A percentile compares a stretch with the other conserved stretches of the same genome.
These are phyloP conservation scores for Hylomyscus alleni DNA, from an alignment of 2,797 vertebrate species.

Conservation along the genomic window DNA sequence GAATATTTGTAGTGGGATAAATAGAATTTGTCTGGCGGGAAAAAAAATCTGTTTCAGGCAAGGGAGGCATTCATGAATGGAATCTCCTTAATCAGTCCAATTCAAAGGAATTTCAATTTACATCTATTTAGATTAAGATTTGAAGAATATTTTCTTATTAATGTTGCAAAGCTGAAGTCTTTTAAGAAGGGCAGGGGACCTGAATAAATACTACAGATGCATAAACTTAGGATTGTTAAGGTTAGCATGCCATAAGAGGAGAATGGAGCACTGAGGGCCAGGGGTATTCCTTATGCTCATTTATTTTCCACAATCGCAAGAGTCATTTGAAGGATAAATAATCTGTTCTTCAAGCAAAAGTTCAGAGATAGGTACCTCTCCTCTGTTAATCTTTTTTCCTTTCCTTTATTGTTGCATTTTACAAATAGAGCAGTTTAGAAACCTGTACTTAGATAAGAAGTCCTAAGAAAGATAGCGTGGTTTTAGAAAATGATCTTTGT, in stretches of 20 bases:
- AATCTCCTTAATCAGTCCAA: slow-evolving; percentile 6
- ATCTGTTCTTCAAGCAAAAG: slow-evolving; percentile 42
- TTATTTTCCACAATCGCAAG: slow-evolving; percentile 65
- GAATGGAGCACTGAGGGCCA: slow-evolving; percentile 48
- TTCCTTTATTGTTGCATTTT: background rate
- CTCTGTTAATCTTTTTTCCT: background rate
- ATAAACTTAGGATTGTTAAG: slow-evolving; percentile 67
- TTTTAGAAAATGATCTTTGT: slow-evolving; percentile 29
- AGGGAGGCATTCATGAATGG: background rate
- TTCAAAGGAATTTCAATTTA: slow-evolving; percentile 43
- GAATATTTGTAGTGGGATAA: background rate
- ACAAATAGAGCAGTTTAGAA: background rate
- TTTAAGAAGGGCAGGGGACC: slow-evolving; percentile 16
- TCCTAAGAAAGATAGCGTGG: background rate
- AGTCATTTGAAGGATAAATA: slow-evolving; percentile 58
- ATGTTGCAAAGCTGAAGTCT: slow-evolving; percentile 14
- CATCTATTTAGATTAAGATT: slow-evolving; percentile 58
- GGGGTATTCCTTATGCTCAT: slow-evolving; percentile 27
- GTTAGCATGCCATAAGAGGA: slow-evolving; percentile 21
- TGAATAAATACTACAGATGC: slow-evolving; percentile 47
- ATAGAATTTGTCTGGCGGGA: background rate
- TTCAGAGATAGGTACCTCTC: background rate
- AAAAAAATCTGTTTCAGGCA: background rate
- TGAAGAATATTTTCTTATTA: slow-evolving; percentile 34
- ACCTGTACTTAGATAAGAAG: background rate